Evolutionary conservation across 2,797 vertebrate species (phyloP), one percentile per base, ranked within the genome.

Genomic region (Melanotaenia trifasciata): DNA sequence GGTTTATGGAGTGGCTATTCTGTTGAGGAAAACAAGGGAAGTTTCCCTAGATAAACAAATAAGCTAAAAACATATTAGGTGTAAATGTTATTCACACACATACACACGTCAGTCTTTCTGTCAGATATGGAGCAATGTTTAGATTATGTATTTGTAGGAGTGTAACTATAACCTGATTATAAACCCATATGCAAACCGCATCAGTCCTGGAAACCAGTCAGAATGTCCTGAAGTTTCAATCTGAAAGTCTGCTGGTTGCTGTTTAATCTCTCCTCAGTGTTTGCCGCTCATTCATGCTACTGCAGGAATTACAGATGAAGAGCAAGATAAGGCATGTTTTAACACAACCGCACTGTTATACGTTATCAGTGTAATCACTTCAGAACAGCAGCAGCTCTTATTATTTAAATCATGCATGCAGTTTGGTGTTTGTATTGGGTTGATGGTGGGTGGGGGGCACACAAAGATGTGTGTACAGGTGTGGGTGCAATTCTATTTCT

Each of bases 321-420:
- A 28, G 36, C 83, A 84, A 35, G 79, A 80, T 56, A 67, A 69
- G 64, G 76, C 86, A 65, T 86, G 84, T 84, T 71, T 56, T 5
- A 56, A 65, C 76, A 71, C 68, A 59, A 58, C 47, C 70, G 40
- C 61, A 64, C 64, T 24, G 33, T 24, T 18, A 54, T 38, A 22
- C 11, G 26, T 51, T 65, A 82, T 83, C 78, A 51, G 36, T 53
- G 54, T 18, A 4, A 80, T 83, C 85, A 0, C 85, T 84, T 87
- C 76, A 73, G 75, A 78, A 81, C 84, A 89, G 69, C 68, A 78
- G 74, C 76, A 70, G 68, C 62, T 77, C 75, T 70, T 82, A 4
- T 81, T 60, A 78, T 83, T 80, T 51, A 82, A 87, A 72, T 77
- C 84, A 89, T 67, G 78, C 76, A 62, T 82, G 72, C 35, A 67